These are phyloP conservation scores for Ochotona princeps DNA, from an alignment of 2,113 vertebrate species.

Conservation along the genomic window DNA sequence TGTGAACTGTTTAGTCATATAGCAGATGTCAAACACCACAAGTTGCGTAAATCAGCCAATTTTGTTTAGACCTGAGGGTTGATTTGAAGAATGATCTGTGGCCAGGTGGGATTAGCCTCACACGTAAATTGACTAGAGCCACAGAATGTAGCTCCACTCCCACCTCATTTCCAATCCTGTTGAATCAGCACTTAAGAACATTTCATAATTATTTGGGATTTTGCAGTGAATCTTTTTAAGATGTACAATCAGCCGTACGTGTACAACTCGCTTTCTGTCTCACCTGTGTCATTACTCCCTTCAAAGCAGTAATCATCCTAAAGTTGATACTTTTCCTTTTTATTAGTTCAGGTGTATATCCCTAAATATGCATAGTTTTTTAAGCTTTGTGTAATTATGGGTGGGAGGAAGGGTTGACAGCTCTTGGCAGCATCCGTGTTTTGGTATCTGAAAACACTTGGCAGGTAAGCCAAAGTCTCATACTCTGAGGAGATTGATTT, in stretches of 20 bases:
- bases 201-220: background rate
- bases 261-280: background rate
- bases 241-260: background rate
- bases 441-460: background rate
- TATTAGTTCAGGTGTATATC: background rate
- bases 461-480: background rate
- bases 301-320: background rate
- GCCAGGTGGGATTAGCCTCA: background rate
- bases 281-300: background rate
- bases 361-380: background rate
- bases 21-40: background rate
- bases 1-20: background rate
- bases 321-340: background rate
- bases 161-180: background rate
- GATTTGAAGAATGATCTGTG: background rate
- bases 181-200: background rate
- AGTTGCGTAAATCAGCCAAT: background rate
- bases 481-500: background rate
- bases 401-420: background rate
- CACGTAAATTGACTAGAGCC: background rate
- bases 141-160: background rate
- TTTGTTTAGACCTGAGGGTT: background rate
- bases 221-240: background rate
- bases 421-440: background rate
- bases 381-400: conserved; percentile 14